Conservation (phyloP, 2,113 vertebrate genomes). For the Trochalopteron elliotii region DNA sequence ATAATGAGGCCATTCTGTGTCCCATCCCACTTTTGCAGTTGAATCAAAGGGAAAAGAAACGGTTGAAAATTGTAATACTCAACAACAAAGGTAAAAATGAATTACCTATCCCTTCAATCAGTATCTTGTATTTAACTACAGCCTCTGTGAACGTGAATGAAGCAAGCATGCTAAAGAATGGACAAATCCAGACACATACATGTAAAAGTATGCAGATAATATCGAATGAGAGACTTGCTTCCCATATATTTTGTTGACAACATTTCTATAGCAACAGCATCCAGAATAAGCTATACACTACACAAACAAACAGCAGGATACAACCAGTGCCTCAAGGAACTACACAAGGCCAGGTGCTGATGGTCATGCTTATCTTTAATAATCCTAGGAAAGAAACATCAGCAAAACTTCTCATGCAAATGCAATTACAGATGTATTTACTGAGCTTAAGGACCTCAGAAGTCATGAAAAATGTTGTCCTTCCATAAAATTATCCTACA, state of each 20-base stretch:
- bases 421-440: background rate
- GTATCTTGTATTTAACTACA: conserved; percentile 21
- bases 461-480: background rate
- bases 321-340: background rate
- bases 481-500: background rate
- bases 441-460: background rate
- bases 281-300: background rate
- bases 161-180: conserved; percentile 4
- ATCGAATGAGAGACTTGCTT: background rate
- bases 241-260: background rate
- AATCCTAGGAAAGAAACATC: background rate
- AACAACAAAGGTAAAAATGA: conserved; percentile 63
- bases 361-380: background rate
- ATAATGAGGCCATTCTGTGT: conserved; percentile 83
- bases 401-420: background rate
- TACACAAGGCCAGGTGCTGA: background rate
- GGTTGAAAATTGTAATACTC: conserved; percentile 54
- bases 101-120: conserved; percentile 56
- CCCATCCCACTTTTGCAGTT: conserved; percentile 66
- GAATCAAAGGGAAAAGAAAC: conserved; percentile 65
- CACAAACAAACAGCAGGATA: conserved; percentile 14
- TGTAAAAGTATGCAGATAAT: conserved; percentile 42
- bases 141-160: conserved; percentile 44
- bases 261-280: background rate
- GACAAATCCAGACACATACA: conserved; percentile 32